phyloP scores from a whole-genome alignment of 2,113 vertebrate genomes.

The Myiopsitta monachus region DNA sequence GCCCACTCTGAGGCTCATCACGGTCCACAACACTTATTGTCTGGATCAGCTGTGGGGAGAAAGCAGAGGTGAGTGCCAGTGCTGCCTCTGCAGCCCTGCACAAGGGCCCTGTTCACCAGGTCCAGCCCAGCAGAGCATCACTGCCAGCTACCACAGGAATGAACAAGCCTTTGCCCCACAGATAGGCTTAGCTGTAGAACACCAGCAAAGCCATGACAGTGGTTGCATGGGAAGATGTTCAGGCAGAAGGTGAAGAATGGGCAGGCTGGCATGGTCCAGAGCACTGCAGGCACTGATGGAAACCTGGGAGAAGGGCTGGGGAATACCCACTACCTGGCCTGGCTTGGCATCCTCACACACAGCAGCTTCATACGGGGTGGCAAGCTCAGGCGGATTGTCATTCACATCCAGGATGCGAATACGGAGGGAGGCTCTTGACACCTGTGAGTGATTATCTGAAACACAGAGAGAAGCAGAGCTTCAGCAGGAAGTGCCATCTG shows the following conservation, averaged over 20 bases:
- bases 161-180: neutral
- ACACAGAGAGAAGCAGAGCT: neutral
- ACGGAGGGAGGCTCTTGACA: slow-evolving; percentile 82
- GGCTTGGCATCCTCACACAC: slow-evolving; percentile 95
- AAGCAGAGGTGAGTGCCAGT: neutral
- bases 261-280: neutral
- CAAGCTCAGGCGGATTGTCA: slow-evolving; percentile 94
- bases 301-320: neutral
- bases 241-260: neutral
- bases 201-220: neutral
- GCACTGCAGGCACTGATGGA: rapidly evolving
- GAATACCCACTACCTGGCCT: slow-evolving; percentile 82
- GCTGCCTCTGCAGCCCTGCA: neutral
- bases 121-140: neutral
- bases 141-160: rapidly evolving
- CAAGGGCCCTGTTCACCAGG: rapidly evolving
- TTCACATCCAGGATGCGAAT: slow-evolving; percentile 97
- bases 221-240: neutral
- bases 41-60: slow-evolving; percentile 88
- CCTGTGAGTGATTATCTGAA: slow-evolving; percentile 89
- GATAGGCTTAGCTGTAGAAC: neutral
- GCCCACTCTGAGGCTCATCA: slow-evolving; percentile 91
- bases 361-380: slow-evolving; percentile 89
- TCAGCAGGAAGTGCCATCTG: neutral
- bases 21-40: slow-evolving; percentile 95